Evolutionary conservation across 2,113 vertebrate species (phyloP), one percentile per base, ranked within the genome.

Genomic region (Nipponia nippon): DNA sequence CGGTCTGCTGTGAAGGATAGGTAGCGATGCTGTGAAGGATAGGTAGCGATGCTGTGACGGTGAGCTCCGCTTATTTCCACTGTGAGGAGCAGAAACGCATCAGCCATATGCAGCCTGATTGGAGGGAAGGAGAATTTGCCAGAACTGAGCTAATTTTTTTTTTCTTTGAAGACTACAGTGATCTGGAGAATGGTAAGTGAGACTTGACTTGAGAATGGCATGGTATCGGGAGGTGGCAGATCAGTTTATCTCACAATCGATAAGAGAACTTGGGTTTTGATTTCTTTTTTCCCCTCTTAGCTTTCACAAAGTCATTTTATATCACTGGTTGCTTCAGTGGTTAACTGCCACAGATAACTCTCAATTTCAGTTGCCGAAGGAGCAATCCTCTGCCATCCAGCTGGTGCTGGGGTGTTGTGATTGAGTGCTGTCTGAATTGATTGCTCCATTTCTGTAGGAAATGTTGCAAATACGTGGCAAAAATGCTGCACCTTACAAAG

Each of bases 241-340:
- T 77, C 19, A n/a, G 19, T 22, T 66, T 63, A 0, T 32, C 19
- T 50, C 22, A 0, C 9, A 9, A 2, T 1, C 1, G 1, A 2
- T 32, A 34, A 56, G 12, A 82, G 29, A 30, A 27, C 22, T 65
- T 21, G 34, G 29, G 11, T 38, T 83, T 87, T 44, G 65, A 9
- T 26, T 58, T 62, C 11, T 44, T 56, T 32, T 22, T 12, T 13
- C 6, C 9, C 36, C 27, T 55, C n/a, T 55, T 40, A 42, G 9
- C 17, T 52, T 52, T 62, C 38, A 40, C 38, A 16, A 58, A 53
- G 3, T 26, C 3, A 2, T 46, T 91, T 79, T 6, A 49, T 46
- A 20, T 42, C 22, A 1, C 2, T 14, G 16, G 14, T 62, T 62
- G 17, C 53, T 56, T 50, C n/a, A 18, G 10, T 25, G 21, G 44